Evolutionary conservation across 1,140 invertebrate genomes (phyloP).

Genomic region (Trichonephila inaurata): DNA sequence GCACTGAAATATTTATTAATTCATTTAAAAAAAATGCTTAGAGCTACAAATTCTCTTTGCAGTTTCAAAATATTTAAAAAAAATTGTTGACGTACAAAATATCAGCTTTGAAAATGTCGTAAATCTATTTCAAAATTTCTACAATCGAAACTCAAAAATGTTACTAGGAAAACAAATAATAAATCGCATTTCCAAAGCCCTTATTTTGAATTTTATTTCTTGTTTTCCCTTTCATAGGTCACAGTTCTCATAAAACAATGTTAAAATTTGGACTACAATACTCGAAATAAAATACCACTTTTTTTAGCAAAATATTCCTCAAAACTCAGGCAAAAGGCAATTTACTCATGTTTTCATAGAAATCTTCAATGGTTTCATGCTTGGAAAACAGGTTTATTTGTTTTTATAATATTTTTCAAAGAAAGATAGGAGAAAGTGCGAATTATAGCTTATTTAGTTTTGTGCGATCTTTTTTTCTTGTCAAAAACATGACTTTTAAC

Average conservation of each 20-base stretch:
- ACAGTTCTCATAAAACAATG: not conserved
- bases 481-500: conserved; percentile 5
- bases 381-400: not conserved
- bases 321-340: not conserved
- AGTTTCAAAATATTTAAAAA: no score
- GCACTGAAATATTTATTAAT: no score
- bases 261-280: not conserved
- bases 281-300: not conserved
- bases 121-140: no score
- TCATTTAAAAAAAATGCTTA: no score
- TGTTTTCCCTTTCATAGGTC: not conserved
- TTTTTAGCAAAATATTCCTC: not conserved
- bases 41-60: no score
- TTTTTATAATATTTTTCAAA: not conserved
- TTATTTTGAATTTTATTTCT: not conserved
- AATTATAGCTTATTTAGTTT: not conserved
- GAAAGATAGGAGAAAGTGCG: not conserved
- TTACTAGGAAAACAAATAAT: no score
- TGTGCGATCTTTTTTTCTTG: not conserved
- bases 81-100: no score
- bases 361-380: not conserved
- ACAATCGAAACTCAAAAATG: no score
- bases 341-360: not conserved
- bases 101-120: no score
- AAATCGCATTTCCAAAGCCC: no score